These are phyloP conservation scores for Euproctis similis DNA, from an alignment of 2,888 invertebrate genomes.

Conservation along the genomic window DNA sequence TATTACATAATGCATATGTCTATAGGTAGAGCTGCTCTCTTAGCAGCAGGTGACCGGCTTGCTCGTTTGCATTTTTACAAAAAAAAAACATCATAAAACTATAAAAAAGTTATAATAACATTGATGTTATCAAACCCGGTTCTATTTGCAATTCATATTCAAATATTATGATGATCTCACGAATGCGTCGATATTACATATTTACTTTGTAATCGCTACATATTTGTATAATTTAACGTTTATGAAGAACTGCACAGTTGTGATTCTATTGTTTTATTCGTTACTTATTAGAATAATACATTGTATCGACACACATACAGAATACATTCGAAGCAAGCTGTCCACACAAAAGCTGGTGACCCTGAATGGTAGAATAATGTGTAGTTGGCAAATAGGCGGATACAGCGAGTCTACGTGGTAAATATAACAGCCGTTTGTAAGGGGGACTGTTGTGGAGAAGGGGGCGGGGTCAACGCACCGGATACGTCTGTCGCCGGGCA, in stretches of 20 bases:
- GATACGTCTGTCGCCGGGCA: slow-evolving; percentile 65
- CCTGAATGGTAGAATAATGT: slow-evolving; percentile 40
- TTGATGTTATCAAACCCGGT: no score
- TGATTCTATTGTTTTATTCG: slow-evolving; percentile 17
- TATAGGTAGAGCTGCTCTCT: no score
- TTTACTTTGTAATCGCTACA: no score
- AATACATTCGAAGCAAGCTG: slow-evolving; percentile 30
- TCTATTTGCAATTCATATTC: no score
- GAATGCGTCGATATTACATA: no score
- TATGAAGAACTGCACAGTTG: slow-evolving; percentile 24
- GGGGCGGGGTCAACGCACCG: slow-evolving; percentile 69
- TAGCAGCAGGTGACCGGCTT: no score
- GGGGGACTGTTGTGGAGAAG: slow-evolving; percentile 31
- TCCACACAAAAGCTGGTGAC: slow-evolving; percentile 33
- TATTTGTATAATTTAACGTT: no score
- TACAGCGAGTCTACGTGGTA: slow-evolving; percentile 33
- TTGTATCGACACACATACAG: slow-evolving; percentile 13
- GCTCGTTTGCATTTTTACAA: no score
- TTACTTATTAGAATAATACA: slow-evolving; percentile 22
- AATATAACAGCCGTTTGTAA: slow-evolving; percentile 32
- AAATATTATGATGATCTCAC: no score
- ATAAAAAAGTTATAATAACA: no score
- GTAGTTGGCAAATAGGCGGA: slow-evolving; percentile 42
- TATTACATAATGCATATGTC: no score
- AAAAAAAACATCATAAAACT: no score